Conservation (phyloP, 2,113 vertebrate species). For the Psilopogon haemacephalus region DNA sequence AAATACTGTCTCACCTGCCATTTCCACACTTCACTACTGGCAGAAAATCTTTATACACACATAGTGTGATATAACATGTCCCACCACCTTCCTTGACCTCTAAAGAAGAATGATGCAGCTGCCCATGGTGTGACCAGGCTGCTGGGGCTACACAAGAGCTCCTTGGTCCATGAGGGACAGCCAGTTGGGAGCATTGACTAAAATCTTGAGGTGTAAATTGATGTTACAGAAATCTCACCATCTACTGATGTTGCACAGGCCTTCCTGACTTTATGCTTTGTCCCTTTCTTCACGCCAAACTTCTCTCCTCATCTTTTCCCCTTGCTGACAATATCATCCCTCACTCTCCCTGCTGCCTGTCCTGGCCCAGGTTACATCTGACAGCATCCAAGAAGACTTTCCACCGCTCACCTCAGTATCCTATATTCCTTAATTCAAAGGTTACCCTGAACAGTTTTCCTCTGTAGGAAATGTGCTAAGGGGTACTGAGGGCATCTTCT, state of each 20-base stretch:
- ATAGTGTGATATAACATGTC: background rate
- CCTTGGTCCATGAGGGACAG: background rate
- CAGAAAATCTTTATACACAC: background rate
- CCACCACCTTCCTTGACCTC: background rate
- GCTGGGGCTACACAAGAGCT: background rate
- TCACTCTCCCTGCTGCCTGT: background rate
- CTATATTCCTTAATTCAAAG: background rate
- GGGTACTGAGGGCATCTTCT: background rate
- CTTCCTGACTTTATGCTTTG: background rate
- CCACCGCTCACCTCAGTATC: background rate
- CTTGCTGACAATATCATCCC: background rate
- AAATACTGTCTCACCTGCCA: background rate
- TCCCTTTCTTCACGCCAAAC: background rate
- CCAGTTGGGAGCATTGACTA: background rate
- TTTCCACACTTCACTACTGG: background rate
- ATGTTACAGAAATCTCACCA: background rate
- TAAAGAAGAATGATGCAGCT: background rate
- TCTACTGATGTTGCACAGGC: background rate
- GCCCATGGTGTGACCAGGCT: rapidly evolving
- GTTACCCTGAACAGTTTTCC: background rate
- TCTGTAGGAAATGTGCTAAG: background rate
- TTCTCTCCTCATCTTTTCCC: background rate
- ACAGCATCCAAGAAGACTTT: background rate
- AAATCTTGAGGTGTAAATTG: background rate
- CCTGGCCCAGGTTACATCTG: background rate